Conservation (phyloP, 2,888 invertebrate genomes). For the Ariolimax columbianus region DNA sequence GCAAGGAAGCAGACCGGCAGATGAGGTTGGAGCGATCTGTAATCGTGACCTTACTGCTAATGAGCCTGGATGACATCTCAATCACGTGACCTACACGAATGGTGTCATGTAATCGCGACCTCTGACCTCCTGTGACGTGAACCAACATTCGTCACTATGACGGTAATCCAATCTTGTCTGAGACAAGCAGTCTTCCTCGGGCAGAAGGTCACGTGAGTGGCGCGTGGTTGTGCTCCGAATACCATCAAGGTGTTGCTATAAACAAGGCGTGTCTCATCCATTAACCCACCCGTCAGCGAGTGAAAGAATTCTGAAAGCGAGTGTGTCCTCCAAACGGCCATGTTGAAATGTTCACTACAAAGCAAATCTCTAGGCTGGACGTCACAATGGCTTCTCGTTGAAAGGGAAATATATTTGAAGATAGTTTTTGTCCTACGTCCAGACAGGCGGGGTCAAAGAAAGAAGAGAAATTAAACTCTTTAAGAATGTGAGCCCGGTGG, state of each 20-base stretch:
- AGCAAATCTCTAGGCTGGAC: not conserved
- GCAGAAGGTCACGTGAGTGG: not conserved
- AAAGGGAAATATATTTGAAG: conserved; percentile 27
- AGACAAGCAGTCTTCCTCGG: not conserved
- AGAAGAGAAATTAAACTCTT: conserved; percentile 9
- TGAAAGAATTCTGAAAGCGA: not conserved
- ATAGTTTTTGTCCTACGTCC: not conserved
- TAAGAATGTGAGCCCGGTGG: conserved; percentile 23
- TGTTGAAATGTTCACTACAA: not conserved
- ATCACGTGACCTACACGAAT: not conserved
- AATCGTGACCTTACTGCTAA: conserved; percentile 9
- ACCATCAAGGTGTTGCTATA: conserved; percentile 15
- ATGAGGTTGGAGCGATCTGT: not conserved
- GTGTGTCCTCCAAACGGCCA: not conserved
- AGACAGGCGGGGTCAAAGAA: not conserved
- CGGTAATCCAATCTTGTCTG: not conserved
- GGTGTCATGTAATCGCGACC: not conserved
- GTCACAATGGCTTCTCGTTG: too few species aligned
- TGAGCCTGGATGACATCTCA: not conserved
- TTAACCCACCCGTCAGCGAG: conserved; percentile 3
- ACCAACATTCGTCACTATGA: not conserved
- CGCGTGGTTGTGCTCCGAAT: not conserved
- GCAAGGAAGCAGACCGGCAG: not conserved
- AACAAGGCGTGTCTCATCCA: conserved; percentile 14
- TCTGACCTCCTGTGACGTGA: conserved; percentile 4